Conservation (phyloP, 2,888 invertebrate species). For the Netelia inedita region DNA sequence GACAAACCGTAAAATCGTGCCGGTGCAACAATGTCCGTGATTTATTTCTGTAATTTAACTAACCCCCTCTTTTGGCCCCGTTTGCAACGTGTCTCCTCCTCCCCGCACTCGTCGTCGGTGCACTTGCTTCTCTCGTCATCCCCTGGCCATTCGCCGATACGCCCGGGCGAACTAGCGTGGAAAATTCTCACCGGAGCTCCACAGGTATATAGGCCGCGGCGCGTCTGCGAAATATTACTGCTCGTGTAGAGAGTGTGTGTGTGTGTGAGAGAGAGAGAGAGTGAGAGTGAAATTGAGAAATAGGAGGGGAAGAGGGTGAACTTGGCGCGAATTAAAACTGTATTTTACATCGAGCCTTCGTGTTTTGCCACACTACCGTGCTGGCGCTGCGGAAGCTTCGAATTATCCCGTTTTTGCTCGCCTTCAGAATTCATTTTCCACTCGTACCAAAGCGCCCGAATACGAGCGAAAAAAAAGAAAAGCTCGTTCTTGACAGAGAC, state of each 20-base stretch:
- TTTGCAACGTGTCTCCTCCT: constrained; percentile 20
- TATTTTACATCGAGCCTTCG: constrained; percentile 71
- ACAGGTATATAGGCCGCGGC: constrained; percentile 42
- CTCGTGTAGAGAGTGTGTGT: constrained; percentile 39
- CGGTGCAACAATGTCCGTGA: constrained; percentile 75
- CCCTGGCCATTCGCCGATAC: constrained; percentile 51
- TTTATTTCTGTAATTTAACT: constrained; percentile 78
- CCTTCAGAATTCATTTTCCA: constrained; percentile 23
- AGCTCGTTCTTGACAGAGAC: neutral
- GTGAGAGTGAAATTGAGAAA: constrained; percentile 18
- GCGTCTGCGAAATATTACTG: constrained; percentile 72
- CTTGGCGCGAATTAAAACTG: constrained; percentile 74
- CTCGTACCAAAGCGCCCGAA: constrained; percentile 35
- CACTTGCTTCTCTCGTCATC: constrained; percentile 58
- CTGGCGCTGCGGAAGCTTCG: neutral
- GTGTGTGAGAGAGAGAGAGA: neutral
- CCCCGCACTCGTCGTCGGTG: constrained; percentile 17
- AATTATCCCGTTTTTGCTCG: constrained; percentile 10
- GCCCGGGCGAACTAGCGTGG: constrained; percentile 9
- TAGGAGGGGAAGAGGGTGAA: constrained; percentile 17
- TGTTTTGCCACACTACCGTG: constrained; percentile 35
- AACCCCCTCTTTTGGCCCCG: constrained; percentile 63
- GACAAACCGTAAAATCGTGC: constrained; percentile 72
- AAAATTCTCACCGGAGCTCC: constrained; percentile 28
- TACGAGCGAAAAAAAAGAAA: constrained; percentile 32